A percentile compares a stretch with the other conserved stretches of the same genome.
Evolutionary conservation across 2,113 vertebrate genomes (phyloP).

Genomic region (Hypomesus transpacificus): DNA sequence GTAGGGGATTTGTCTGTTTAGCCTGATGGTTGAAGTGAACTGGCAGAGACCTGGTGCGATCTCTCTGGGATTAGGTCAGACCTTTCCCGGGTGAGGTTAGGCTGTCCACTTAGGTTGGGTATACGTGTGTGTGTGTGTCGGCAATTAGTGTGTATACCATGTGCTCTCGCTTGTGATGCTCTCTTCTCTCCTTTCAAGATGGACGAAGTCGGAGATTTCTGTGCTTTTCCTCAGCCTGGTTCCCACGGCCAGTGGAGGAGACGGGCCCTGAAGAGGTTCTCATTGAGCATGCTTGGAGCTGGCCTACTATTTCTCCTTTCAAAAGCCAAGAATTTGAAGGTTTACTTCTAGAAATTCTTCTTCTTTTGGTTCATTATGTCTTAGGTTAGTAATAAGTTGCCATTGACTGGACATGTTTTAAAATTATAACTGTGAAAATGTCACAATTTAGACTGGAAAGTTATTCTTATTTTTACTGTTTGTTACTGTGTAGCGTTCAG

Average conservation of each 20-base stretch:
- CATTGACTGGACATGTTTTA: too few species aligned
- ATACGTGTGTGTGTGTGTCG: not conserved
- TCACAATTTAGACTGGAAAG: too few species aligned
- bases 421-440: too few species aligned
- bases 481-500: too few species aligned
- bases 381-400: not conserved
- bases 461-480: too few species aligned
- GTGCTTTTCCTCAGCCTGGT: conserved; percentile 58
- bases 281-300: conserved; percentile 70
- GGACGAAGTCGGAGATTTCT: conserved; percentile 67
- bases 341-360: conserved; percentile 19
- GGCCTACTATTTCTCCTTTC: conserved; percentile 69
- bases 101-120: conserved; percentile 1
- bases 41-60: conserved; percentile 28
- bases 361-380: not conserved
- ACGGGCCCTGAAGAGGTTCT: conserved; percentile 56
- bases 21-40: not conserved
- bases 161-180: conserved; percentile 13
- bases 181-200: conserved; percentile 60
- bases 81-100: conserved; percentile 16
- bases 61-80: not conserved
- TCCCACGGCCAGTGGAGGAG: conserved; percentile 52
- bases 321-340: conserved; percentile 54
- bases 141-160: not conserved
- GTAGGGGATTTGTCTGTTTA: too few species aligned